phyloP scores from a whole-genome alignment of 2,113 vertebrate species.

The pig (Sus scrofa) region DNA sequence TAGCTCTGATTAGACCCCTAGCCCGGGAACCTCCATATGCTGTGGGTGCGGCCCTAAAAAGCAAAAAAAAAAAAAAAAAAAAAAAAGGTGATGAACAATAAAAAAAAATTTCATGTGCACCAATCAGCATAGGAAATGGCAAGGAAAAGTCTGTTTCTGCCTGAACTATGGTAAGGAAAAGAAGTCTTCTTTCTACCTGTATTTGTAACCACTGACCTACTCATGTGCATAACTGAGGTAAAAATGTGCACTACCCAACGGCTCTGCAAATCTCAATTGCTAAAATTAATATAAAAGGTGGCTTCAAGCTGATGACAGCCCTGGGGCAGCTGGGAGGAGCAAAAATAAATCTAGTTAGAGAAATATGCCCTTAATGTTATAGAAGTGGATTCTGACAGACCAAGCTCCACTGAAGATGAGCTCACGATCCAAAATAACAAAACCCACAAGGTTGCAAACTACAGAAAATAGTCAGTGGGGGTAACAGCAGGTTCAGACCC shows the following conservation, averaged over 20 bases:
- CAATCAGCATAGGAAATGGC: not conserved
- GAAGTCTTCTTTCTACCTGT: not conserved
- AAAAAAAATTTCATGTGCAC: not conserved
- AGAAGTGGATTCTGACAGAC: not conserved
- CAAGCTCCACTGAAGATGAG: not conserved
- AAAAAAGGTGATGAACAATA: not conserved
- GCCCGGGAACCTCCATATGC: no score
- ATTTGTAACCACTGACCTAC: not conserved
- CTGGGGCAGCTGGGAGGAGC: not conserved
- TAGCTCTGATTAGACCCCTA: no score
- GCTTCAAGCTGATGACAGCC: not conserved
- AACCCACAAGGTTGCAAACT: not conserved
- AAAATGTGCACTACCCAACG: not conserved
- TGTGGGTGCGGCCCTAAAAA: no score
- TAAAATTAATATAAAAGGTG: conserved; percentile 39
- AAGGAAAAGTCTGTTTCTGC: not conserved
- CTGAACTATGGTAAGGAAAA: not conserved
- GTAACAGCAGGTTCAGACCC: not conserved
- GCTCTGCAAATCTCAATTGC: not conserved
- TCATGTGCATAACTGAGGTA: not conserved
- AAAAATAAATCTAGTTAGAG: not conserved
- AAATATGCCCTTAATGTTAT: not conserved
- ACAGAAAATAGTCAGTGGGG: not conserved
- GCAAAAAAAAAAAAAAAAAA: no score
- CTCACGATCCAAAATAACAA: not conserved